Evolutionary conservation across 1,140 invertebrate species (phyloP), one percentile per base, ranked within the genome.

Genomic region (Lucilia sericata): DNA sequence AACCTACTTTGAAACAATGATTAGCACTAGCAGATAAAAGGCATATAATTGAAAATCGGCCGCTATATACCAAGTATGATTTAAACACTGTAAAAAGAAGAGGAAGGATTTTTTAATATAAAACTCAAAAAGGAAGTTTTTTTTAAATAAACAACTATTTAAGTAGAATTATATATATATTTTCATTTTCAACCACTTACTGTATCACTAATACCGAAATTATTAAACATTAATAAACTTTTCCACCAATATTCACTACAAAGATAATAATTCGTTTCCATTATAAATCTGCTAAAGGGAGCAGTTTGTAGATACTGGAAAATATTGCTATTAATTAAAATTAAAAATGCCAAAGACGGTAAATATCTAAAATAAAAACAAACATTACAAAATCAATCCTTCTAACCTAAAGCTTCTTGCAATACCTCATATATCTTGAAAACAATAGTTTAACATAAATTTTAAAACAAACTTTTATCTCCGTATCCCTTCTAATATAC

Each of bases 31-130:
- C 19, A 80, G 76, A 25, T 49, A 80, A 49, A 80, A 21, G 51
- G 76, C 76, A 51, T 80, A 80, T 49, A 80, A 25, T 25, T 80
- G 76, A 25, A 80, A 80, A 80, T 80, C 76, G 9, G 76, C 76
- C 4, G 76, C 76, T 13, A 80, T 80, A 80, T 80, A 80, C 76
- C 76, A 80, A 51, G 76, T 80, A 49, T 80, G 76, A 49, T n/a
- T 25, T 21, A n/a, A 80, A 25, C 76, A 80, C 76, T 80, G 14
- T 19, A 78, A 78, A 78, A 19, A 36, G n/a, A 34, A 51, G n/a
- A 21, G n/a, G n/a, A 70, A n/a, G n/a, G n/a, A n/a, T n/a, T n/a
- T n/a, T n/a, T n/a, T n/a, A n/a, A n/a, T n/a, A n/a, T n/a, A n/a
- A n/a, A n/a, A n/a, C n/a, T n/a, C n/a, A n/a, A n/a, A n/a, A n/a